phyloP scores from a whole-genome alignment of 2,113 vertebrate species.

The Ahaetulla prasina region DNA sequence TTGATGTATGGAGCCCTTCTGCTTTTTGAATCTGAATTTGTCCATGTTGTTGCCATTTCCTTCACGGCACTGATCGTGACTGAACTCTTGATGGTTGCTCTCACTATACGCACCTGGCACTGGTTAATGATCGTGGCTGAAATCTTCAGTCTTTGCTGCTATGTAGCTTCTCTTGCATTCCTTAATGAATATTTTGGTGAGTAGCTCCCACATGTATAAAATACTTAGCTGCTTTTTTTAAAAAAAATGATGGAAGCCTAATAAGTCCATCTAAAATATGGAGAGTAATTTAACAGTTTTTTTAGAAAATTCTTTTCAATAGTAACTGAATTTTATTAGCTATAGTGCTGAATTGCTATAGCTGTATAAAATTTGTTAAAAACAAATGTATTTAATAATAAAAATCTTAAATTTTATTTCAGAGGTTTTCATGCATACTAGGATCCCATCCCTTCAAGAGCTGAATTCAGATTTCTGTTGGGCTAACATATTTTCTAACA shows the following conservation, averaged over 20 bases:
- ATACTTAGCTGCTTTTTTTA: not conserved
- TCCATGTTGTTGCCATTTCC: conserved; percentile 96
- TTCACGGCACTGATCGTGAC: conserved; percentile 95
- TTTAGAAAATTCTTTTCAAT: not conserved
- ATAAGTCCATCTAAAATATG: not conserved
- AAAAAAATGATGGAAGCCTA: not conserved
- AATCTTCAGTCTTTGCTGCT: conserved; percentile 92
- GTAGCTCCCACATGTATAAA: conserved; percentile 53
- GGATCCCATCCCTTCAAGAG: not conserved
- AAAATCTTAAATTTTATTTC: not conserved
- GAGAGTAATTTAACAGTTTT: not conserved
- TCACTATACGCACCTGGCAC: conserved; percentile 93
- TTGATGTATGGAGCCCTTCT: conserved; percentile 93
- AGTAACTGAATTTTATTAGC: not conserved
- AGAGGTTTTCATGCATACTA: not conserved
- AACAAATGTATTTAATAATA: not conserved
- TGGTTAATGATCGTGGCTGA: conserved; percentile 96
- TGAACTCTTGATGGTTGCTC: conserved; percentile 96
- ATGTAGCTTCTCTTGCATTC: conserved; percentile 93
- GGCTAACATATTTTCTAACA: not conserved
- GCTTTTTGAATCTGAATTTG: conserved; percentile 95
- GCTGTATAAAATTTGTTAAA: not conserved
- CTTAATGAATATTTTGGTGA: conserved; percentile 96
- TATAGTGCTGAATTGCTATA: not conserved
- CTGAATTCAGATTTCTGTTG: not conserved